phyloP scores from a whole-genome alignment of 2,113 vertebrate species.

The Hemichromis elongatus region DNA sequence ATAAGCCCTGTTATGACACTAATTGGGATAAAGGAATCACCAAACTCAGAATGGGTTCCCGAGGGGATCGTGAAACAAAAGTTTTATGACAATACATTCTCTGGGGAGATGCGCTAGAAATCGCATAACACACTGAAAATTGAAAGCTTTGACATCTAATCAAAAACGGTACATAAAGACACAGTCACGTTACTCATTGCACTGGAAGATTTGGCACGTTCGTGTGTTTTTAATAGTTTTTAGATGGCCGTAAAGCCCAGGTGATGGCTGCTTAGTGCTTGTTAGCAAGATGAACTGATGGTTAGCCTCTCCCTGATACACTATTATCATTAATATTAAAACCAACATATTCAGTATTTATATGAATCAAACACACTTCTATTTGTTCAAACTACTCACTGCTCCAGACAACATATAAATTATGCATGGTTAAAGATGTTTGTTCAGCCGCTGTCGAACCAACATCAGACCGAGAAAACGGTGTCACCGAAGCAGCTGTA shows the following conservation, averaged over 20 bases:
- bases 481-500: neutral
- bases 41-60: neutral
- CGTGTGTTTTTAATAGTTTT: neutral
- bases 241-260: neutral
- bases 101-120: neutral
- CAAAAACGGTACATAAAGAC: neutral
- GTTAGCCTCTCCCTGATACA: neutral
- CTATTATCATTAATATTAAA: neutral
- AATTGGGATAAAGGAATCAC: neutral
- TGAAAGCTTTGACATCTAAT: neutral
- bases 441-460: neutral
- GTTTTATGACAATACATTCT: neutral
- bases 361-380: neutral
- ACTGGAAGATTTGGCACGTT: neutral
- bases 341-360: neutral
- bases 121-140: neutral
- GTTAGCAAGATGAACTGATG: neutral
- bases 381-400: neutral
- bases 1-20: neutral
- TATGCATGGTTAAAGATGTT: neutral
- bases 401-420: neutral
- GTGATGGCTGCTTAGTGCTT: neutral
- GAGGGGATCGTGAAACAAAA: neutral
- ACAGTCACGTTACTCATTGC: neutral
- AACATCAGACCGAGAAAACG: neutral